phyloP scores from a whole-genome alignment of 1,140 invertebrate species.

The Nebria ingens region DNA sequence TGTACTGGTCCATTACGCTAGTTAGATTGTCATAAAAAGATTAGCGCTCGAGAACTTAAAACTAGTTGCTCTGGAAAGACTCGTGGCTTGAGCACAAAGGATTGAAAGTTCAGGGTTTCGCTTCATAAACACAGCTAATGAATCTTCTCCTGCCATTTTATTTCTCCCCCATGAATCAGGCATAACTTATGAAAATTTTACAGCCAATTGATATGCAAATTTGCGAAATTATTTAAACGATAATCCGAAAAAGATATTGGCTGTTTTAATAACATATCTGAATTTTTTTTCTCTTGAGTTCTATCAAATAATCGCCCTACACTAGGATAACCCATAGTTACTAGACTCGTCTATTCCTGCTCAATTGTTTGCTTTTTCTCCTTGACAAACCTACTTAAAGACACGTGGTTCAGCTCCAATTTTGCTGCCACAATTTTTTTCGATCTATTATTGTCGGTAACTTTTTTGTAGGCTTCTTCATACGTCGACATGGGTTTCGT shows the following conservation, averaged over 20 bases:
- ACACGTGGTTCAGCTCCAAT: slow-evolving; percentile 16
- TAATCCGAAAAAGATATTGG: slow-evolving; percentile 31
- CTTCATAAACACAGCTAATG: slow-evolving; percentile 36
- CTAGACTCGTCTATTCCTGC: no score
- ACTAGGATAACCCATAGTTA: no score
- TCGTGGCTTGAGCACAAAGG: slow-evolving; percentile 33
- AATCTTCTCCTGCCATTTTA: slow-evolving; percentile 33
- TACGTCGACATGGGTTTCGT: not conserved
- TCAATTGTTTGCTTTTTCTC: slow-evolving; percentile 12
- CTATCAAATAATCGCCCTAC: slow-evolving; percentile 23
- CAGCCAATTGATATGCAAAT: slow-evolving; percentile 32
- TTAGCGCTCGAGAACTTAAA: slow-evolving; percentile 40
- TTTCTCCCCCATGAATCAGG: slow-evolving; percentile 29
- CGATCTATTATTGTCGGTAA: not conserved
- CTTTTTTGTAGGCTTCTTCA: not conserved
- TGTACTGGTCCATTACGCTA: slow-evolving; percentile 25
- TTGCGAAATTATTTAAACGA: slow-evolving; percentile 29
- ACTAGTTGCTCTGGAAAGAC: slow-evolving; percentile 35
- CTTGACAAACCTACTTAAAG: slow-evolving; percentile 19
- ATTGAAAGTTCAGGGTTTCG: slow-evolving; percentile 34
- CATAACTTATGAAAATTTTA: slow-evolving; percentile 25
- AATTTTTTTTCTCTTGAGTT: slow-evolving; percentile 22
- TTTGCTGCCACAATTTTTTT: slow-evolving; percentile 10
- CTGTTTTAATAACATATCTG: slow-evolving; percentile 25
- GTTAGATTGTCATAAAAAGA: slow-evolving; percentile 29